Evolutionary conservation across 2,888 invertebrate species (phyloP).

Genomic region (Luffia ferchaultella): DNA sequence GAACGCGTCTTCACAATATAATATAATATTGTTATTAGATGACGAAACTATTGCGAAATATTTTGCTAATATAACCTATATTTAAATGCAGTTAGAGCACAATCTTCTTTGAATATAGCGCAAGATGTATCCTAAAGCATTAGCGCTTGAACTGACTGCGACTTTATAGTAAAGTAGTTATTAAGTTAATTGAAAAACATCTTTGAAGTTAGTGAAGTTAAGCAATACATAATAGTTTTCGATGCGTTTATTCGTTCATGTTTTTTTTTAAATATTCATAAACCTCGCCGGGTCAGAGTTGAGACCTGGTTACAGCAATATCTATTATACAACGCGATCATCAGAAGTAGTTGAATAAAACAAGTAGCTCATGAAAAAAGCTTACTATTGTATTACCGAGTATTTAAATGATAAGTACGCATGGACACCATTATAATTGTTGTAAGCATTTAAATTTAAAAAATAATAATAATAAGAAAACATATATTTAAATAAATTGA

Average conservation of each 20-base stretch:
- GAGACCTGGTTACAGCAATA: neutral
- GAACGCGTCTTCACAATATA: constrained; percentile 6
- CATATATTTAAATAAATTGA: no score
- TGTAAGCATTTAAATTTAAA: no score
- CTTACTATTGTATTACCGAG: no score
- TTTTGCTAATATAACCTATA: constrained; percentile 9
- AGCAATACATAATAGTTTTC: neutral
- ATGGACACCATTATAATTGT: no score
- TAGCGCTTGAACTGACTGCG: constrained; percentile 18
- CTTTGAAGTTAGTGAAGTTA: neutral
- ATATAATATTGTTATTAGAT: constrained; percentile 1
- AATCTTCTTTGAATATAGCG: constrained; percentile 5
- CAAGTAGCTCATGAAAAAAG: no score
- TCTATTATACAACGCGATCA: neutral
- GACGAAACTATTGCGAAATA: constrained; percentile 13
- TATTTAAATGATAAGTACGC: no score
- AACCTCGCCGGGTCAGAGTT: neutral
- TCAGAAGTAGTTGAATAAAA: no score
- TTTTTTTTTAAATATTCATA: neutral
- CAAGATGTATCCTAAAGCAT: no score
- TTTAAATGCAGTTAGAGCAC: neutral
- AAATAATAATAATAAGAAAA: no score
- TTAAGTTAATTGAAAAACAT: neutral
- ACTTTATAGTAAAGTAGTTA: neutral
- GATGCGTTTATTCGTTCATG: neutral